phyloP scores from a whole-genome alignment of 2,113 vertebrate species.

The Campylomormyrus tamandua region DNA sequence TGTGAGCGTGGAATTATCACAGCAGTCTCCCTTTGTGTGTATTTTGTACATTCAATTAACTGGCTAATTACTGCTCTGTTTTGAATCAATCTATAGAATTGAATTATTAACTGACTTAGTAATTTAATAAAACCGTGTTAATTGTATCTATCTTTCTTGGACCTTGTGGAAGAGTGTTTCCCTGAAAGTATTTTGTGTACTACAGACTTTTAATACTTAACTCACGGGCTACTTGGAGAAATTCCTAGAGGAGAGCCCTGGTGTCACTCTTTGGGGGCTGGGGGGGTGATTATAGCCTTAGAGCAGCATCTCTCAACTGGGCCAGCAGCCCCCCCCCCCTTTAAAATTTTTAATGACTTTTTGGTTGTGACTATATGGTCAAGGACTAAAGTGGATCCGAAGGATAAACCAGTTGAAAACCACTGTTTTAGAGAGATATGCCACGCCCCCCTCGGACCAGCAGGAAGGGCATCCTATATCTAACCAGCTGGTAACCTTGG shows the following conservation, averaged over 20 bases:
- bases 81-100: not conserved
- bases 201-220: not conserved
- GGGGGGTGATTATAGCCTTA: not conserved
- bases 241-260: not conserved
- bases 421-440: not conserved
- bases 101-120: not conserved
- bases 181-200: not conserved
- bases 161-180: not conserved
- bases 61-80: not conserved
- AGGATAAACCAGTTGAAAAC: not conserved
- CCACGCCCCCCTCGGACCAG: not conserved
- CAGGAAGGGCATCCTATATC: constrained; percentile 21
- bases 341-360: not conserved
- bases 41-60: not conserved
- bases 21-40: not conserved
- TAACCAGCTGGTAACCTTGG: constrained; percentile 30
- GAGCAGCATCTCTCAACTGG: not conserved
- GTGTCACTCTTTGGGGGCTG: not conserved
- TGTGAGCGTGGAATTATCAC: not conserved
- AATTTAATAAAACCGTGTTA: not conserved
- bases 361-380: not conserved
- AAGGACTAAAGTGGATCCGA: not conserved
- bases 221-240: not conserved
- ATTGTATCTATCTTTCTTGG: not conserved
- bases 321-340: too few species aligned